A percentile compares a stretch with the other conserved stretches of the same genome.
Evolutionary conservation across 1,140 invertebrate species (phyloP).

Genomic region (Rhopalosiphum padi): DNA sequence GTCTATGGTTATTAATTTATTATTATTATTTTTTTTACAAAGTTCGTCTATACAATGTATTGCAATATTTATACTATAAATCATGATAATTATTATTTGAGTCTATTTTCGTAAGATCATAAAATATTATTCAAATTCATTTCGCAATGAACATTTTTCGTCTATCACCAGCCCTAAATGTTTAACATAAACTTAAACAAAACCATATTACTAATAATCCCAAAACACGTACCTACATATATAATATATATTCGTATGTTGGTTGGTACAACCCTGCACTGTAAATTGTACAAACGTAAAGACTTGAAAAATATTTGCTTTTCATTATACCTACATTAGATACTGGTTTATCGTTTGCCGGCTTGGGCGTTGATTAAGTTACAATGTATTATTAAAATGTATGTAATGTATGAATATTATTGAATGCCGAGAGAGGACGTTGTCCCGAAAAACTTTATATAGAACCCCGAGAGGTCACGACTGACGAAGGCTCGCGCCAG

Average conservation of each 20-base stretch:
- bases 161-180: too few species aligned
- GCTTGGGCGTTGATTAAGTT: not conserved
- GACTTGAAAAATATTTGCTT: slow-evolving; percentile 18
- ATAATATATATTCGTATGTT: too few species aligned
- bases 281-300: not conserved
- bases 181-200: not conserved
- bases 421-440: not conserved
- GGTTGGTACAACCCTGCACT: not conserved
- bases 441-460: slow-evolving; percentile 27
- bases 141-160: not conserved
- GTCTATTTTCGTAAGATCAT: not conserved
- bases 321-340: slow-evolving; percentile 24
- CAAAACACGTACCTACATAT: not conserved
- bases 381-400: slow-evolving; percentile 16
- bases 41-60: not conserved
- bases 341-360: not conserved
- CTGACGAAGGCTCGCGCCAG: not conserved
- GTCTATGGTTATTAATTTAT: not conserved
- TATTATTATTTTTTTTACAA: not conserved
- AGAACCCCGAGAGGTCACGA: slow-evolving; percentile 28
- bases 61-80: not conserved
- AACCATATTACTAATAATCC: not conserved
- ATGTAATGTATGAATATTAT: not conserved
- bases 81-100: not conserved
- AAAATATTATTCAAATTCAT: not conserved